Evolutionary conservation across 2,888 invertebrate species (phyloP), one percentile per base, ranked within the genome.

Genomic region (Ditylenchus weischeri): DNA sequence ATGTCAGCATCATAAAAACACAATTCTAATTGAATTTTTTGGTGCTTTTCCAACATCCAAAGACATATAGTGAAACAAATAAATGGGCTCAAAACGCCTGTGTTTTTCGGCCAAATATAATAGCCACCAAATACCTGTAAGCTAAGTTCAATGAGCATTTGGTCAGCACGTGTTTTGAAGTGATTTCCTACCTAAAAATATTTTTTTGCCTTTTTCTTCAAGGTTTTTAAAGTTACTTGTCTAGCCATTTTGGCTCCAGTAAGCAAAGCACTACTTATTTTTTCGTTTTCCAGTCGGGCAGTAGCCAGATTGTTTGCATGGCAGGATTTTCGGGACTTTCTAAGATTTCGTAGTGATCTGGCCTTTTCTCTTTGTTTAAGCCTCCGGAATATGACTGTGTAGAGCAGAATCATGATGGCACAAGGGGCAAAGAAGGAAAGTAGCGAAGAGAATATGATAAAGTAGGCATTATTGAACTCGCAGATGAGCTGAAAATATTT

Each of bases 341-440:
- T 62, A 59, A 43, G 51, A 29, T 66, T 61, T 6, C 76, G 62
- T 21, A 70, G 51, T 13, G 57, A 73, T 21, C 79, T 65, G 7
- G 80, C 81, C 59, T 76, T 63, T 70, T 80, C 79, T n/a, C 86
- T 72, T 64, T 82, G 75, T 21, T 84, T 79, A 38, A 86, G 78
- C 79, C 94, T 93, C 89, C 91, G 90, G 87, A 98, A 96, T 86
- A 98, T 96, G 29, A 81, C 76, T 21, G 80, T 73, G 62, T 80
- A 96, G 86, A 98, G 95, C 21, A 76, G 70, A 85, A 96, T 91
- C 94, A 98, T 96, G 84, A 95, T 91, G 84, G 94, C 90, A 83
- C 95, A 92, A 49, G 98, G 98, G 82, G 98, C 93, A 86, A 94
- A 98, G 88, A 98, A 98, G 81, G 96, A 96, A 76, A 92, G 92